These are phyloP conservation scores for Dolichomitus sp. DNA, from an alignment of 2,888 invertebrate genomes.

Conservation along the genomic window DNA sequence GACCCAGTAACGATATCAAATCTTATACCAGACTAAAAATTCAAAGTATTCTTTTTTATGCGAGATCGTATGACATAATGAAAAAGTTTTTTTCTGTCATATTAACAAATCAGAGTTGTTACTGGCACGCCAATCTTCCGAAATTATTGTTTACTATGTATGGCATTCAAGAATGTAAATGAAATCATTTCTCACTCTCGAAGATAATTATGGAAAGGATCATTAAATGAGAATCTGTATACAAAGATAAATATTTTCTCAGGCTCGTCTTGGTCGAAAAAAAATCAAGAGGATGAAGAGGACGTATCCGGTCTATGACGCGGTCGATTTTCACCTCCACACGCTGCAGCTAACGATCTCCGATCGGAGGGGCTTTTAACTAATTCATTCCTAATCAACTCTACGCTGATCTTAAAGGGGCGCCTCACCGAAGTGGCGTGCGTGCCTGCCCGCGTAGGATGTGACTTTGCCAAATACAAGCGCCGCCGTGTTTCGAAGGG, in stretches of 20 bases:
- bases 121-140: no score
- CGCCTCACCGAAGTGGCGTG: constrained; percentile 24
- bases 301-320: constrained; percentile 63
- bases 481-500: constrained; percentile 50
- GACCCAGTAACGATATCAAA: no score
- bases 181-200: constrained; percentile 14
- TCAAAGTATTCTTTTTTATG: neutral
- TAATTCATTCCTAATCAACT: constrained; percentile 76
- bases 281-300: constrained; percentile 51
- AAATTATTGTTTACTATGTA: no score
- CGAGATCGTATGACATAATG: no score
- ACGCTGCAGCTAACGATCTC: constrained; percentile 10
- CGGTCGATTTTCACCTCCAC: constrained; percentile 18
- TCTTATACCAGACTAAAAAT: neutral
- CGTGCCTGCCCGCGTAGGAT: constrained; percentile 46
- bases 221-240: constrained; percentile 11
- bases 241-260: constrained; percentile 26
- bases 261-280: constrained; percentile 23
- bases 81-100: no score
- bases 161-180: neutral
- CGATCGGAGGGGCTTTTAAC: constrained; percentile 67
- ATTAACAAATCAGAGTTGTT: no score
- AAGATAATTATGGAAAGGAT: neutral
- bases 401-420: constrained; percentile 3
- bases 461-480: constrained; percentile 69